Evolutionary conservation across 2,797 vertebrate species (phyloP).

Genomic region (Garrulus glandarius): DNA sequence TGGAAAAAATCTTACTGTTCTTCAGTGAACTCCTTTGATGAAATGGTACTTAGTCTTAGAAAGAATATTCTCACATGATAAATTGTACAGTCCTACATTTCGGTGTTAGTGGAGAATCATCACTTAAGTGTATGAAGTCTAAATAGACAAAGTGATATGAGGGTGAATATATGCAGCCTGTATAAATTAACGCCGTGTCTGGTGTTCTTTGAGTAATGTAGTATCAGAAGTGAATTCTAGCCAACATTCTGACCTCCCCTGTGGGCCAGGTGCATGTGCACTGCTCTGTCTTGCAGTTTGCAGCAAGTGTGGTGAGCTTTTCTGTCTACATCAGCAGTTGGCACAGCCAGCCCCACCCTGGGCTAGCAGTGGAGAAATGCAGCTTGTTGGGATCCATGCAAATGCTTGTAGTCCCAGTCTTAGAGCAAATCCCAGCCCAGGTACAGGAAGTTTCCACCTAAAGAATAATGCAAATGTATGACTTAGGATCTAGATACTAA

Average conservation of each 20-base stretch:
- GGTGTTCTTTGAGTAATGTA: neutral
- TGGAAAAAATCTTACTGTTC: neutral
- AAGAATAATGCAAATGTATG: neutral
- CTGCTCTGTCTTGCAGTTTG: neutral
- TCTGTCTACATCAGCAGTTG: neutral
- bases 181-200: neutral
- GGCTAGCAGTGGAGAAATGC: neutral
- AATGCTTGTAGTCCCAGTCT: neutral
- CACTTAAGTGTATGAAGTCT: neutral
- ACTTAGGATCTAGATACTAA: neutral
- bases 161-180: neutral
- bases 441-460: neutral
- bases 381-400: neutral
- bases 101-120: neutral
- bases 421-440: neutral
- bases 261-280: rapidly evolving
- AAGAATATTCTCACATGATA: neutral
- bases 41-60: neutral
- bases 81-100: neutral
- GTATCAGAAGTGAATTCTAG: neutral
- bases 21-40: neutral
- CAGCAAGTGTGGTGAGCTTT: neutral
- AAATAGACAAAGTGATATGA: neutral
- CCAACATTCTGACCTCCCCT: neutral
- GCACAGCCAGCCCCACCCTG: neutral